These are phyloP conservation scores for Caenorhabditis doughertyi DNA, from an alignment of 2,888 invertebrate species.

Conservation along the genomic window DNA sequence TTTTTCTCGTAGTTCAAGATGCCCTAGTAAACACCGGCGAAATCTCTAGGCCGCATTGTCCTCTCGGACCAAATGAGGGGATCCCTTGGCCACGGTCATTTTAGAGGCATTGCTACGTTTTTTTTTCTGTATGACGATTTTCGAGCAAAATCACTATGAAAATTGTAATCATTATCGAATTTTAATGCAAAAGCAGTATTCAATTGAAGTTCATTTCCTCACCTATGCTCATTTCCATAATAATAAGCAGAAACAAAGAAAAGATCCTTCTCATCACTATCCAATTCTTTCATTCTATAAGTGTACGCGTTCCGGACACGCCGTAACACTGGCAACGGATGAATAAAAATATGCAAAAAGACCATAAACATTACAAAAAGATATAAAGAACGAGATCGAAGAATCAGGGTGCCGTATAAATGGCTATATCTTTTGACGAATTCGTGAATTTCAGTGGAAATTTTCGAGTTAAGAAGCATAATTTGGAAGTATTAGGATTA, in stretches of 20 bases:
- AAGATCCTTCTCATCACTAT: conserved; percentile 37
- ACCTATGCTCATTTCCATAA: conserved; percentile 53
- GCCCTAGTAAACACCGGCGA: no score
- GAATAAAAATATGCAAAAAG: conserved; percentile 28
- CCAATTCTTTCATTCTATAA: conserved; percentile 41
- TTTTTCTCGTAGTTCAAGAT: no score
- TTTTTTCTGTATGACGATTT: no score
- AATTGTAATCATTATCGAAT: background rate
- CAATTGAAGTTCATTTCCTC: background rate
- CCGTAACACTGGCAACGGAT: conserved; percentile 28
- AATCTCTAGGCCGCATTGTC: no score
- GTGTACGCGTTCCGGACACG: conserved; percentile 54
- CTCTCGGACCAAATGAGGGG: no score
- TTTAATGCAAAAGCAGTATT: background rate
- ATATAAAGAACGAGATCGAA: background rate
- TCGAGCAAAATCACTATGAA: no score
- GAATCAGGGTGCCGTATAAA: background rate
- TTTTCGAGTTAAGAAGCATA: background rate
- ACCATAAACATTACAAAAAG: conserved; percentile 20
- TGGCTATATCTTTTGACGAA: conserved; percentile 6
- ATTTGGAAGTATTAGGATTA: background rate
- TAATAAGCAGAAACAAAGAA: conserved; percentile 58
- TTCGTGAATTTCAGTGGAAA: conserved; percentile 3
- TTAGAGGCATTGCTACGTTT: no score
- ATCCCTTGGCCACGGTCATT: no score